Base-by-base conservation (phyloP, 2,113 vertebrate genomes). In the Gambusia affinis region DNA sequence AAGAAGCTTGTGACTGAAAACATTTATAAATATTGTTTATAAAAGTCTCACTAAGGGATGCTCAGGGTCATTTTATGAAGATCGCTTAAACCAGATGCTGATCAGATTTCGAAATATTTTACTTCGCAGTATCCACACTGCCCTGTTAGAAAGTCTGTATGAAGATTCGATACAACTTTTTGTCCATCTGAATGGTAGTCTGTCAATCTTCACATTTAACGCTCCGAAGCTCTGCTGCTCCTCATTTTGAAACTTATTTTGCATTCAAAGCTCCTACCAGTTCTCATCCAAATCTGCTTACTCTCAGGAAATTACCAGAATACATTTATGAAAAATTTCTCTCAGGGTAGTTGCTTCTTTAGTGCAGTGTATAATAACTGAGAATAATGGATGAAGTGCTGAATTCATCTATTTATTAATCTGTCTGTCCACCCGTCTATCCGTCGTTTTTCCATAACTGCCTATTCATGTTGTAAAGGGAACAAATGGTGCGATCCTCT, bases 161-260 rank as follows among this genome's bases (percentile, higher is more conserved):
- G 51, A 8, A 24, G 22, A 54, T 54, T 10, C 51, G 10, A 19
- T n/a, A 10, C 51, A 2, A 22, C 44, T 47, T 4, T 47, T 19
- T 19, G 44, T 17, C 44, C 5, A 0, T 47, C 14, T 47, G 51
- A 54, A 54, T 54, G 22, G 4, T 6, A 2, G 51, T 54, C 8
- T 57, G 51, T 57, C 51, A n/a, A 17, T n/a, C 51, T 51, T 24
- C 19, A 51, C 47, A 51, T 51, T 51, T 29, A 29, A 14, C 28
- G 31, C 14, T 17, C 29, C 7, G 3, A 19, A 33, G 10, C 6
- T 51, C 1, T 73, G 39, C 68, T 8, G 1, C 30, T 66, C 12
- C 65, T 68, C 5, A 31, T 72, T 81, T 35, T 71, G 70, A 69
- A 80, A 71, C 37, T 62, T 62, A 79, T 88, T 37, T 77, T 70